phyloP scores from a whole-genome alignment of 2,797 vertebrate species.

The Sorex maritimensis region DNA sequence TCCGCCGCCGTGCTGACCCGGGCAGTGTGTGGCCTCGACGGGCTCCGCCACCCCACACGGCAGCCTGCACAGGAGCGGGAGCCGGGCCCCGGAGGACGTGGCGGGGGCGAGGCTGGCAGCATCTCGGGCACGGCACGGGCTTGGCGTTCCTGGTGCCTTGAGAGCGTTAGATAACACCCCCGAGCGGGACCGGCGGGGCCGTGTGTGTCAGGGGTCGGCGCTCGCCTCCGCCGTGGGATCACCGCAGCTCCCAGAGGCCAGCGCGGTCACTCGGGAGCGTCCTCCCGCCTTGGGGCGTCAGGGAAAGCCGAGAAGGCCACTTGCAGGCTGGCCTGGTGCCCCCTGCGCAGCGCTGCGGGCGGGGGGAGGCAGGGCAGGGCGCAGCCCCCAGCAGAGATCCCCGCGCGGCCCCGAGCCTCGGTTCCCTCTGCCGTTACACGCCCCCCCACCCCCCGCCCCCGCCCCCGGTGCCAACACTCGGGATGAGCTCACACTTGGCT shows the following conservation, averaged over 20 bases:
- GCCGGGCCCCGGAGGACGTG: no score
- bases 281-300: conserved; percentile 43
- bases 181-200: conserved; percentile 84
- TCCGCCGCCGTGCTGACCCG: neutral
- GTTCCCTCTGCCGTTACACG: conserved; percentile 49
- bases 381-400: neutral
- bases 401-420: neutral
- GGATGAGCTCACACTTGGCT: neutral
- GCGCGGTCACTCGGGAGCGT: conserved; percentile 63
- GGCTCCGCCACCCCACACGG: neutral
- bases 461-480: neutral
- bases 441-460: no score
- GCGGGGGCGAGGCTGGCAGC: neutral
- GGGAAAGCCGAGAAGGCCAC: conserved; percentile 61
- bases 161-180: conserved; percentile 84
- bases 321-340: conserved; percentile 23
- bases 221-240: conserved; percentile 67
- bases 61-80: no score
- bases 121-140: conserved; percentile 46
- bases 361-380: neutral
- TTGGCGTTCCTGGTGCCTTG: conserved; percentile 76
- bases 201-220: conserved; percentile 78
- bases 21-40: neutral
- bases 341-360: neutral
- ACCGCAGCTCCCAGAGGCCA: conserved; percentile 59